Conservation (phyloP, 2,113 vertebrate genomes). For the Tupaia tana region DNA sequence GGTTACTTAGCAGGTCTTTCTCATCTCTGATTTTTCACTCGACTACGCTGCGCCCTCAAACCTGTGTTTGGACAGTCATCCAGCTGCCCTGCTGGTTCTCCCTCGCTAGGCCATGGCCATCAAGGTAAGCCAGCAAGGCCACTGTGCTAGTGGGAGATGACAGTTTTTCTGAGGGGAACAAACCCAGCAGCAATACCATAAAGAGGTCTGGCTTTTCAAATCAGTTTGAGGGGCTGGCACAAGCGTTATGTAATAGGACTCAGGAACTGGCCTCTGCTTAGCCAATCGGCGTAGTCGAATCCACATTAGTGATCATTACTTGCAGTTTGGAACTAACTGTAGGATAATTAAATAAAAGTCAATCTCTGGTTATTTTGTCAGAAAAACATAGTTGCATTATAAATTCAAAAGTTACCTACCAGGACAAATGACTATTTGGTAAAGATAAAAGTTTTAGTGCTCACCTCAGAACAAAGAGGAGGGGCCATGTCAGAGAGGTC, state of each 20-base stretch:
- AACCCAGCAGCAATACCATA: conserved; percentile 32
- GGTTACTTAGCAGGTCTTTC: conserved; percentile 70
- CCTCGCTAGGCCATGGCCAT: conserved; percentile 2
- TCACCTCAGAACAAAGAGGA: background rate
- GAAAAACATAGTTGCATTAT: background rate
- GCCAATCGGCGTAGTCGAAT: background rate
- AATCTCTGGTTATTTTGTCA: conserved; percentile 9
- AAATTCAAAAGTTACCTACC: background rate
- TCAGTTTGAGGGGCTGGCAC: background rate
- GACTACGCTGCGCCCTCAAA: conserved; percentile 60
- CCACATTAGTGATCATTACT: background rate
- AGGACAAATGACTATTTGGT: background rate
- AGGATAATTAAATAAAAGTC: conserved; percentile 15
- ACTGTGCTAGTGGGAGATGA: conserved; percentile 42
- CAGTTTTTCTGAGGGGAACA: conserved; percentile 5
- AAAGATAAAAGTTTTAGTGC: background rate
- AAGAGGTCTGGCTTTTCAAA: conserved; percentile 11
- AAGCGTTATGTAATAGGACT: conserved; percentile 54
- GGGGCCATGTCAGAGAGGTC: background rate
- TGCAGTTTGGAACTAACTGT: background rate
- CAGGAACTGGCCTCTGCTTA: background rate
- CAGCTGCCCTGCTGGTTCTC: background rate
- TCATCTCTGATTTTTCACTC: conserved; percentile 71
- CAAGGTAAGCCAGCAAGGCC: background rate
- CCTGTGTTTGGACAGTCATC: background rate